Evolutionary conservation across 2,888 invertebrate genomes (phyloP).

Genomic region (Hecatera dysodea): DNA sequence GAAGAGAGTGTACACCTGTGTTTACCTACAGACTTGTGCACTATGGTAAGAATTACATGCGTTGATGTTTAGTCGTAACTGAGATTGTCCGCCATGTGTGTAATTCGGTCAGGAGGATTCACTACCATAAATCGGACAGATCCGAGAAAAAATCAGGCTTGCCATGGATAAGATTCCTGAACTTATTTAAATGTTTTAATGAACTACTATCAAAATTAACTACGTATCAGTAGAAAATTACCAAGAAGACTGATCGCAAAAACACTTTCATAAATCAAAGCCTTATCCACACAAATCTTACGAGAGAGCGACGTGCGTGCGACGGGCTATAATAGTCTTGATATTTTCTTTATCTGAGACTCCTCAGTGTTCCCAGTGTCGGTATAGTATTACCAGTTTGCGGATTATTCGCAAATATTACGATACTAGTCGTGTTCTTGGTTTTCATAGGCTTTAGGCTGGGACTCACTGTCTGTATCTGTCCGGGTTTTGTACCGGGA

Average conservation of each 20-base stretch:
- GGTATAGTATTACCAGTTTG: slow-evolving; percentile 88
- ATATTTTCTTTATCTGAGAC: slow-evolving; percentile 90
- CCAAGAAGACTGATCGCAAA: neutral
- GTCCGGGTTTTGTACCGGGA: slow-evolving; percentile 19
- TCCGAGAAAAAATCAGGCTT: no score
- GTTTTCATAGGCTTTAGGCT: slow-evolving; percentile 69
- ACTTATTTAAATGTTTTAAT: no score
- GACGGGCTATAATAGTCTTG: slow-evolving; percentile 90
- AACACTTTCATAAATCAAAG: slow-evolving; percentile 3
- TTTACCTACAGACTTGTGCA: neutral
- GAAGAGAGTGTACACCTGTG: neutral
- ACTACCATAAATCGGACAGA: no score
- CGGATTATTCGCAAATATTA: slow-evolving; percentile 87
- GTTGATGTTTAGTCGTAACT: neutral
- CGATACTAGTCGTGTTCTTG: slow-evolving; percentile 74
- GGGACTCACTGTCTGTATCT: slow-evolving; percentile 42
- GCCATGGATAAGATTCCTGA: no score
- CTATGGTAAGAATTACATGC: neutral
- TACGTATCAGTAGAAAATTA: neutral
- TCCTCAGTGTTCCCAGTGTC: slow-evolving; percentile 77
- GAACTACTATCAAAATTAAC: no score
- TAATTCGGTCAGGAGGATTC: neutral
- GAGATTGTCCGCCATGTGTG: neutral
- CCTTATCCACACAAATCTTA: slow-evolving; percentile 71
- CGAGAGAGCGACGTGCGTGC: slow-evolving; percentile 83